These are phyloP conservation scores for Latrodectus geometricus DNA, from an alignment of 1,140 invertebrate genomes.

Conservation along the genomic window DNA sequence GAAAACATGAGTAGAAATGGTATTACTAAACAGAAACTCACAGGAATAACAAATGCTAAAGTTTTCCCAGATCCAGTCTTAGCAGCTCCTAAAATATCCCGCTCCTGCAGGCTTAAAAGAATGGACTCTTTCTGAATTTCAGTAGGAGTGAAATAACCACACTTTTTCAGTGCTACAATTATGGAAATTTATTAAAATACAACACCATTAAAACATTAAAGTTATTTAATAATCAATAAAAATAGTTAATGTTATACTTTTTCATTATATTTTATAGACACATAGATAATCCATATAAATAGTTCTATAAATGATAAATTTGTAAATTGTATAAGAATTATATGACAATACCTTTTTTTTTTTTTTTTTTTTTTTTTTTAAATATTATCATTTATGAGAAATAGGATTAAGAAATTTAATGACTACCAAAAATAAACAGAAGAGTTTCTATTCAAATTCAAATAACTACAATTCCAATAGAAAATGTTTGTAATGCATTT, in stretches of 20 bases:
- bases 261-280: not conserved
- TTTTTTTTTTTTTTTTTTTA: too few species aligned
- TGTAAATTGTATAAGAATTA: too few species aligned
- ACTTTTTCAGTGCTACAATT: slow-evolving; percentile 77
- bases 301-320: not conserved
- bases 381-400: too few species aligned
- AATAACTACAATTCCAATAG: too few species aligned
- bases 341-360: too few species aligned
- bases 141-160: slow-evolving; percentile 82
- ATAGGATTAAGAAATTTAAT: too few species aligned
- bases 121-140: slow-evolving; percentile 94
- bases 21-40: slow-evolving; percentile 69
- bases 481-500: too few species aligned
- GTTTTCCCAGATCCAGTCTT: slow-evolving; percentile 99
- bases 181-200: not conserved
- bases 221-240: too few species aligned
- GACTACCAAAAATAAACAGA: too few species aligned
- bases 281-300: not conserved
- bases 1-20: not conserved
- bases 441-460: too few species aligned
- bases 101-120: slow-evolving; percentile 83
- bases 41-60: slow-evolving; percentile 95
- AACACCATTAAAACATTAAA: not conserved
- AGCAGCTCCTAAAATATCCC: slow-evolving; percentile 94
- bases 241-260: not conserved